Base-by-base conservation (phyloP, 1,140 invertebrate genomes). In the Heterodera carotae region DNA sequence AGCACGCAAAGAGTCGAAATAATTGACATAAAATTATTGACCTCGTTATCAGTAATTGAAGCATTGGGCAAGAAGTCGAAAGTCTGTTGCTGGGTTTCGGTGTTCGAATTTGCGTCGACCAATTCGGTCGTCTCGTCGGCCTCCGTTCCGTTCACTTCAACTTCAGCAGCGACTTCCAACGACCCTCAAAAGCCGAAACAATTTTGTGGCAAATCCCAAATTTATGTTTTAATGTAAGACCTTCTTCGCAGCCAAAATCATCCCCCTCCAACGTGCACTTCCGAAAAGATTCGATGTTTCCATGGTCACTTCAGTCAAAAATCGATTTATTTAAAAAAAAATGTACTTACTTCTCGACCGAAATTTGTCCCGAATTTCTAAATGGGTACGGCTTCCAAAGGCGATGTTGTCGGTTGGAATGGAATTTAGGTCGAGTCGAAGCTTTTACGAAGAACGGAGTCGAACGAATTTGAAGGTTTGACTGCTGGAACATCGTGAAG, bases 71-170 rank as follows among this genome's bases (percentile, higher is more conserved):
- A n/a, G n/a, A n/a, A n/a, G n/a, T n/a, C n/a, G n/a, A n/a, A n/a
- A n/a, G n/a, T n/a, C 33, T 70, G n/a, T 59, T 59, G 10, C n/a
- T 2, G 56, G 22, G 12, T 48, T 70, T 70, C 12, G 15, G 34
- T 1, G 34, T 56, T 48, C 0, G 31, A 60, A 73, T 73, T 73
- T 15, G 31, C 62, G 12, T 31, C 15, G 29, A 1, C 31, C 62
- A 2, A 7, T 29, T 66, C 73, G 3, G 18, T 33, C 25, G 33
- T 36, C 67, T 18, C 33, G 27, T 66, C 73, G 33, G 33, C 33
- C 27, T 75, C 73, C 39, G 18, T 29, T 2, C n/a, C 73, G 27
- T 75, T 34, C 64, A 75, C 73, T n/a, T 75, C 59, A 7, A 75
- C 68, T 34, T 75, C 73, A 15, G 33, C 73, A 7, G 73, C 73